phyloP scores from a whole-genome alignment of 2,113 vertebrate species.

The Ceratotherium simum region DNA sequence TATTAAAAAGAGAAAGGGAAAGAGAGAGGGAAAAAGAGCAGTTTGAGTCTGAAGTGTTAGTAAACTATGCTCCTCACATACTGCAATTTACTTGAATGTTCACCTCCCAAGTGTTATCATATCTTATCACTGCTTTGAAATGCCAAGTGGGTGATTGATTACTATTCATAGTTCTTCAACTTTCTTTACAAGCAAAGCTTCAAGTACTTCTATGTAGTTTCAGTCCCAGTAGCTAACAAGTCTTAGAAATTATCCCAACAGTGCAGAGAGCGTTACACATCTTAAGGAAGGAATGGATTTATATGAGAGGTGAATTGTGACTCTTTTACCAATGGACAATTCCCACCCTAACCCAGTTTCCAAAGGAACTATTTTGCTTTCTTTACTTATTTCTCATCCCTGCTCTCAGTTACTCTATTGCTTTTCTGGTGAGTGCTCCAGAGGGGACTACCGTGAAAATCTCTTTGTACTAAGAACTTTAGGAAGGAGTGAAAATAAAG shows the following conservation, averaged over 20 bases:
- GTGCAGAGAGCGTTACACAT: neutral
- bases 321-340: slow-evolving; percentile 36
- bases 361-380: slow-evolving; percentile 26
- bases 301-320: slow-evolving; percentile 41
- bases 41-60: neutral
- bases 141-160: slow-evolving; percentile 66
- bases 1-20: neutral
- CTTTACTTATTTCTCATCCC: neutral
- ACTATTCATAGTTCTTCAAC: slow-evolving; percentile 59
- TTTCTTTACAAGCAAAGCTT: slow-evolving; percentile 39
- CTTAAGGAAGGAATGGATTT: neutral
- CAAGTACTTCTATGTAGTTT: slow-evolving; percentile 34
- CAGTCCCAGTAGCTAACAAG: slow-evolving; percentile 25
- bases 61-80: slow-evolving; percentile 13
- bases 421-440: neutral
- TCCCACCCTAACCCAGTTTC: neutral
- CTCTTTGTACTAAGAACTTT: neutral
- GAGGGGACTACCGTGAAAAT: neutral
- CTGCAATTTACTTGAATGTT: slow-evolving; percentile 39
- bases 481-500: neutral
- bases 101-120: slow-evolving; percentile 58
- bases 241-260: slow-evolving; percentile 45
- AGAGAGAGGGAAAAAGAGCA: no score
- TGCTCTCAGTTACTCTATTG: slow-evolving; percentile 17
- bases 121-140: slow-evolving; percentile 65